Percentiles rank a stretch among this genome's conserved stretches.
phyloP scores from a whole-genome alignment of 2,113 vertebrate genomes.

The Crotalus viridis region DNA sequence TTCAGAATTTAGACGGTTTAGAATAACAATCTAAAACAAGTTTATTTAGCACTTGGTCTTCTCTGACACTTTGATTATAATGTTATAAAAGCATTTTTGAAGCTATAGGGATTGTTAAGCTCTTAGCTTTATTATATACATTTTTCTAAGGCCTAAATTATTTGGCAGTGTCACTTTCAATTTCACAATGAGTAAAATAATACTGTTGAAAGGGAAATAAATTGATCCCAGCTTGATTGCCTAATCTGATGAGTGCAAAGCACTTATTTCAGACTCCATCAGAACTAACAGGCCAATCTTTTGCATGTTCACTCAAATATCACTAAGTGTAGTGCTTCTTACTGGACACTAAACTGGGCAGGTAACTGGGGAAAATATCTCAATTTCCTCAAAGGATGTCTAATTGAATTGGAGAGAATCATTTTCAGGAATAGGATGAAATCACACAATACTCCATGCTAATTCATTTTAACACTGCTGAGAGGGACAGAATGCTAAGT shows the following conservation, averaged over 20 bases:
- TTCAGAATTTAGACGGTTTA: neutral
- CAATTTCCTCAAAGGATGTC: neutral
- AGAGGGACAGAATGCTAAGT: neutral
- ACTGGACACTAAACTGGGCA: neutral
- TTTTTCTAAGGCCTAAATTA: conserved; percentile 13
- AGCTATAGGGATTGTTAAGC: conserved; percentile 4
- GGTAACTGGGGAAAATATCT: neutral
- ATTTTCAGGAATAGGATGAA: neutral
- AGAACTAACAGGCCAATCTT: neutral
- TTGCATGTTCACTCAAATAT: neutral
- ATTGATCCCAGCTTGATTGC: conserved; percentile 4
- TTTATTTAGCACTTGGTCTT: conserved; percentile 11
- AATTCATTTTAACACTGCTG: neutral
- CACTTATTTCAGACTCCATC: neutral
- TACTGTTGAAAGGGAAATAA: conserved; percentile 1
- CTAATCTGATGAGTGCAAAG: neutral
- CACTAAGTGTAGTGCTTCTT: neutral
- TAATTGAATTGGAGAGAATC: neutral
- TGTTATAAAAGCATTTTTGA: conserved; percentile 16
- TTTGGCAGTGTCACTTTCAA: conserved; percentile 28
- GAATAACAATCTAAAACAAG: neutral
- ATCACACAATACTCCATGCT: neutral
- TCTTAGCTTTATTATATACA: conserved; percentile 30
- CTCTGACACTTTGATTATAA: conserved; percentile 26
- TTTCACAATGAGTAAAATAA: conserved; percentile 31